Evolutionary conservation across 2,888 invertebrate species (phyloP).

Genomic region (Synanthedon myopaeformis): DNA sequence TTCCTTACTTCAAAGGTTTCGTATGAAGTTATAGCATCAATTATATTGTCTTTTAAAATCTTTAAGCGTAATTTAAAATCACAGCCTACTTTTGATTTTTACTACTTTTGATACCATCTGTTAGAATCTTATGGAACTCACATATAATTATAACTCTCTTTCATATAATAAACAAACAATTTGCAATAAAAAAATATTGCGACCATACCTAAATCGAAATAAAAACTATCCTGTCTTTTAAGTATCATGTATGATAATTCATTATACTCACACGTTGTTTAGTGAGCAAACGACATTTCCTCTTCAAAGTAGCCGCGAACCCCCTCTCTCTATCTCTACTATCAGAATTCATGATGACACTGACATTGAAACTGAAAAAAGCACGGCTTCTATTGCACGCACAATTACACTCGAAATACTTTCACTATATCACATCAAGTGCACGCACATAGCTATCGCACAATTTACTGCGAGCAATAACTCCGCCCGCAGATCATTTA

Average conservation of each 20-base stretch:
- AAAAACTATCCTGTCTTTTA: too few species aligned
- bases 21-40: too few species aligned
- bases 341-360: slow-evolving; percentile 6
- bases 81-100: too few species aligned
- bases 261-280: slow-evolving; percentile 6
- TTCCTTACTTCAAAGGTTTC: too few species aligned
- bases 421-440: not conserved
- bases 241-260: not conserved
- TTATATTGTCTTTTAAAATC: too few species aligned
- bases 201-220: too few species aligned
- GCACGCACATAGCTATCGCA: not conserved
- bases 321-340: slow-evolving; percentile 7
- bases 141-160: too few species aligned
- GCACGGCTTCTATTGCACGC: not conserved
- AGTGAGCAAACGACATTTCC: slow-evolving; percentile 5
- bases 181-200: too few species aligned
- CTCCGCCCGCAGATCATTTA: slow-evolving; percentile 1
- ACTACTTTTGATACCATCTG: too few species aligned
- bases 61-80: too few species aligned
- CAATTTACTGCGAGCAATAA: not conserved
- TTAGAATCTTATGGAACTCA: too few species aligned
- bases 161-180: too few species aligned
- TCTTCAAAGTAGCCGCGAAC: slow-evolving; percentile 6
- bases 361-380: not conserved
- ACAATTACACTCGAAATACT: not conserved